These are phyloP conservation scores for Recurvirostra avosetta DNA, from an alignment of 2,113 vertebrate species.

Conservation along the genomic window DNA sequence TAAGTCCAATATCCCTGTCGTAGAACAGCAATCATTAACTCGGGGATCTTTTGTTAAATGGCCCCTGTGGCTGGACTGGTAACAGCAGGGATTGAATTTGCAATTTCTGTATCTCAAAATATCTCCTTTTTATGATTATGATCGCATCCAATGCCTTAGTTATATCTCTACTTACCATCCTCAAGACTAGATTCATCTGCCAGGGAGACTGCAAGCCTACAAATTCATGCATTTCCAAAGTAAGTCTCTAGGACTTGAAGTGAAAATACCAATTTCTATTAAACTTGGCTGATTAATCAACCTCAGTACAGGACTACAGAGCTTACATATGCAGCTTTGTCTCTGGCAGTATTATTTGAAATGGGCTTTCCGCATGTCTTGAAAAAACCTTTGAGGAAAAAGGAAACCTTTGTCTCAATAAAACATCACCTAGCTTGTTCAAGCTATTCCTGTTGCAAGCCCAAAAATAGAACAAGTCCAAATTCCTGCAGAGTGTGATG, in stretches of 20 bases:
- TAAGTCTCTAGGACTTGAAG: background rate
- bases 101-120: slow-evolving; percentile 36
- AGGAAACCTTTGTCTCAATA: slow-evolving; percentile 35
- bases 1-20: slow-evolving; percentile 43
- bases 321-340: background rate
- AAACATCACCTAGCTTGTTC: background rate
- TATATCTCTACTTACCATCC: background rate
- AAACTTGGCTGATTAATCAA: slow-evolving; percentile 33
- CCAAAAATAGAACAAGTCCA: background rate
- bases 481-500: background rate
- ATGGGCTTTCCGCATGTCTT: background rate
- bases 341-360: background rate
- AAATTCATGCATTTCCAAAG: slow-evolving; percentile 1
- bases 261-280: slow-evolving; percentile 12
- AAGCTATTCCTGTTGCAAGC: background rate
- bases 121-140: slow-evolving; percentile 10
- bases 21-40: slow-evolving; percentile 60
- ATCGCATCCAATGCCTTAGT: background rate
- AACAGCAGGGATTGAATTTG: slow-evolving; percentile 51
- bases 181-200: slow-evolving; percentile 34
- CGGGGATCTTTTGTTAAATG: slow-evolving; percentile 33
- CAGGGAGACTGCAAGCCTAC: background rate
- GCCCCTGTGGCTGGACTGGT: slow-evolving; percentile 34
- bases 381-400: slow-evolving; percentile 25
- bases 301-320: background rate